A percentile compares a stretch with the other conserved stretches of the same genome.
phyloP scores from a whole-genome alignment of 2,888 invertebrate species.

The Tetheella fluctuosa region DNA sequence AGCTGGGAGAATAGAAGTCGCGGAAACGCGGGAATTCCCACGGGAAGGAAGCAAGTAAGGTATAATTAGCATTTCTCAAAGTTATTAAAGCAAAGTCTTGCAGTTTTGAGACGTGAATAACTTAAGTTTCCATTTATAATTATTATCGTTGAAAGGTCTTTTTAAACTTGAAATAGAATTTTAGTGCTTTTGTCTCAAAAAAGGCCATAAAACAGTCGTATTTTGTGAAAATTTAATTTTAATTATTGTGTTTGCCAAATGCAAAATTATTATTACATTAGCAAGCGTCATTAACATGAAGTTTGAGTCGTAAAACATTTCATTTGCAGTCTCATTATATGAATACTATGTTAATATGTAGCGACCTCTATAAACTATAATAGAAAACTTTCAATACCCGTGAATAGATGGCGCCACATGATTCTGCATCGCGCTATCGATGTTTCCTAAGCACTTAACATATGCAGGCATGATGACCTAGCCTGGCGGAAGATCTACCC shows the following conservation, averaged over 20 bases:
- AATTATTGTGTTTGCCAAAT: background rate
- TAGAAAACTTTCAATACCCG: no score
- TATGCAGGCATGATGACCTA: no score
- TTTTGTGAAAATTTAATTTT: background rate
- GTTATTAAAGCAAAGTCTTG: background rate
- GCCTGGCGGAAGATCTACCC: no score
- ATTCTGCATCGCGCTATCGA: no score
- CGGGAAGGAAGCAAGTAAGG: background rate
- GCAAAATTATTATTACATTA: background rate
- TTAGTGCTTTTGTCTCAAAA: background rate
- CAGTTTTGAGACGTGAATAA: constrained; percentile 1
- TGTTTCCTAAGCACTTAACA: no score
- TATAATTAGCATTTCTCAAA: background rate
- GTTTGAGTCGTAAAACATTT: background rate
- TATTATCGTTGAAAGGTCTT: background rate
- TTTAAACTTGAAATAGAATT: background rate
- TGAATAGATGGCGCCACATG: no score
- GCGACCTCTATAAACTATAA: no score
- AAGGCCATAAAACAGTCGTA: background rate
- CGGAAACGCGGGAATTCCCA: no score
- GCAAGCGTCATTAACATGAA: background rate
- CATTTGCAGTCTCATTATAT: background rate
- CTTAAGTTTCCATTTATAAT: background rate
- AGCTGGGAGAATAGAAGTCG: no score
- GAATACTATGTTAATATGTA: background rate